Percentiles rank a stretch among this genome's conserved stretches.
Conservation (phyloP, 2,113 vertebrate species). For the Corythaixoides concolor region DNA sequence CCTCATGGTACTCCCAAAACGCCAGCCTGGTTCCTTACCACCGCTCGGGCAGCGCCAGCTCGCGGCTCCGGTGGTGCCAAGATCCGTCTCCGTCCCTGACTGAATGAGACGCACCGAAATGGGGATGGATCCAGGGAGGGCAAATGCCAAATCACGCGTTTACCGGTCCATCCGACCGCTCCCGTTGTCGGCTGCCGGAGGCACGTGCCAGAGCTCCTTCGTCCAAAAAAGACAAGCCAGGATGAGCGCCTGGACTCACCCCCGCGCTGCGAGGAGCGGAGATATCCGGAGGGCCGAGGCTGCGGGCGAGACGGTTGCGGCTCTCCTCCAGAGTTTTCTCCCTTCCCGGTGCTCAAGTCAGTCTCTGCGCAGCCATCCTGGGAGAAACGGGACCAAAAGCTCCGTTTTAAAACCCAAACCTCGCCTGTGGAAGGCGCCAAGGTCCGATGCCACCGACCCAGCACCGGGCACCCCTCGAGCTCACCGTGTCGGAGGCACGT, state of each 20-base stretch:
- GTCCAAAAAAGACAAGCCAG: too few species aligned
- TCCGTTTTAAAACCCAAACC: neutral
- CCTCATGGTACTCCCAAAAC: fast-evolving
- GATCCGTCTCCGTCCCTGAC: fast-evolving
- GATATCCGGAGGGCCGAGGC: fast-evolving
- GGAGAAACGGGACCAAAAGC: neutral
- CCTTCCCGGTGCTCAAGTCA: neutral
- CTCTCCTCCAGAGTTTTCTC: neutral
- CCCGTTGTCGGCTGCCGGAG: fast-evolving
- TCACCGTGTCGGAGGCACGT: fast-evolving
- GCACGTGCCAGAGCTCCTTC: neutral
- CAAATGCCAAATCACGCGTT: neutral
- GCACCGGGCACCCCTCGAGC: fast-evolving
- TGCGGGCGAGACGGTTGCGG: fast-evolving
- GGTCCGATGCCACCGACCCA: fast-evolving
- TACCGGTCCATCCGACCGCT: fast-evolving
- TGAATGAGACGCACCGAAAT: fast-evolving
- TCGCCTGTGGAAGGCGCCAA: fast-evolving
- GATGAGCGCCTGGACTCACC: neutral
- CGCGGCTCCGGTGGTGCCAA: fast-evolving
- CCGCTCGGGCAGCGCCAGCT: neutral
- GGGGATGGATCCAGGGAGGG: neutral
- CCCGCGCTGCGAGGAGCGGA: fast-evolving
- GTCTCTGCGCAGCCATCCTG: neutral
- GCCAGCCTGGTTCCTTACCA: neutral